Conservation (phyloP, 2,888 invertebrate genomes). For the Brachynemurus nebulosus region DNA sequence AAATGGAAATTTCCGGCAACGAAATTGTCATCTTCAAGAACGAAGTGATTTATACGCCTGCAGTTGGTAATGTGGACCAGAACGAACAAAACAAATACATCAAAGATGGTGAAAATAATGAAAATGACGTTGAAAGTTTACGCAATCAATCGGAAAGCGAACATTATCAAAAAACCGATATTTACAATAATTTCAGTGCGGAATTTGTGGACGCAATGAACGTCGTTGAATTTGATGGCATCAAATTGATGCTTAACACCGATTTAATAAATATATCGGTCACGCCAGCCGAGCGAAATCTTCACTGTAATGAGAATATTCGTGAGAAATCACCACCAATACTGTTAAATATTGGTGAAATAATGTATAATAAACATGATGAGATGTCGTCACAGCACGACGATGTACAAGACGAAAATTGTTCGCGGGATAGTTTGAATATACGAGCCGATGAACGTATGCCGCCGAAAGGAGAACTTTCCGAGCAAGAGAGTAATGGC, state of each 20-base stretch:
- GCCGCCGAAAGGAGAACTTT: conserved; percentile 76
- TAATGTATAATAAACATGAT: conserved; percentile 29
- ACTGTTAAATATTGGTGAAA: conserved; percentile 28
- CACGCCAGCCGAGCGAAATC: conserved; percentile 27
- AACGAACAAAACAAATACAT: no score
- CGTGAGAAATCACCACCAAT: conserved; percentile 23
- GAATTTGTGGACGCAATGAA: no score
- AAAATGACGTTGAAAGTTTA: no score
- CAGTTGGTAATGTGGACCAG: no score
- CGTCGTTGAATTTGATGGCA: conserved; percentile 34
- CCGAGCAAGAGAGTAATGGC: conserved; percentile 75
- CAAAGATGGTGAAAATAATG: no score
- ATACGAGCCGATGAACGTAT: conserved; percentile 76
- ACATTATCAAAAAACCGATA: no score
- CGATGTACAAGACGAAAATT: conserved; percentile 20
- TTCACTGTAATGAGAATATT: conserved; percentile 18
- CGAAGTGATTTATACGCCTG: not conserved
- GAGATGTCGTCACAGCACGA: conserved; percentile 27
- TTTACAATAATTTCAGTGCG: no score
- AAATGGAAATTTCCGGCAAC: not conserved
- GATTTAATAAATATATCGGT: conserved; percentile 23
- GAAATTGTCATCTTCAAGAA: not conserved
- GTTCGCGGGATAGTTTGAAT: conserved; percentile 41
- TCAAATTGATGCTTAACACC: conserved; percentile 26
- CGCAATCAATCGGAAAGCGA: no score